Conservation (phyloP, 2,797 vertebrate genomes). For the Ibycter americanus region DNA sequence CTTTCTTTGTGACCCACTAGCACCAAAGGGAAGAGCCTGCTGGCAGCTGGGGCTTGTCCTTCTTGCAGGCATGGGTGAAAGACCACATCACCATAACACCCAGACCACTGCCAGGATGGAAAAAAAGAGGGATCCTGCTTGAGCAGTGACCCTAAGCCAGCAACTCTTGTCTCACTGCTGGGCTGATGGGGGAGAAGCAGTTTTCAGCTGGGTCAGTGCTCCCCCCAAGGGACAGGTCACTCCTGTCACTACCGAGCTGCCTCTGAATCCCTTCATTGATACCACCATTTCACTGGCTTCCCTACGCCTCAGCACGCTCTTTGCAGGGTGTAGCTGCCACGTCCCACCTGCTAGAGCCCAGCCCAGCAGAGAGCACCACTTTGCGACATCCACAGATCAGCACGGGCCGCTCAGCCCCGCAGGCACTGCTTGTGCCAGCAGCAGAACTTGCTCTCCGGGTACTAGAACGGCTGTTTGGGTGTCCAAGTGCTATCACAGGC, state of each 20-base stretch:
- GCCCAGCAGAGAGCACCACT: fast-evolving
- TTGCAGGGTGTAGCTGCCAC: neutral
- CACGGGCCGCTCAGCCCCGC: fast-evolving
- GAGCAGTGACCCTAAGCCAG: neutral
- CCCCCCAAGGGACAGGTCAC: neutral
- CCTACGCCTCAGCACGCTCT: fast-evolving
- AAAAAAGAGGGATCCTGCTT: neutral
- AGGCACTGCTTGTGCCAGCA: neutral
- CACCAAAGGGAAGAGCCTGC: slow-evolving; percentile 14
- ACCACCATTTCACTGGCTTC: neutral
- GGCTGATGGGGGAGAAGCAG: neutral
- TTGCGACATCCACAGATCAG: neutral
- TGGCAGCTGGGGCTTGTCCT: neutral
- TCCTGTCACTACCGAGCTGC: neutral
- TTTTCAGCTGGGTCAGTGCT: neutral
- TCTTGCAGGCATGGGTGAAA: neutral
- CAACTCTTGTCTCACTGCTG: neutral
- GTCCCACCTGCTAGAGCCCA: fast-evolving
- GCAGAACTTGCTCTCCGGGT: neutral
- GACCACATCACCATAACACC: neutral
- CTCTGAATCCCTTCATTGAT: neutral
- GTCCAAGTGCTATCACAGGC: neutral
- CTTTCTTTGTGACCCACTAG: slow-evolving; percentile 8
- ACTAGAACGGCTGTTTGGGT: neutral
- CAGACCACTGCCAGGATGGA: neutral